Percentiles rank a stretch among this genome's conserved stretches.
Evolutionary conservation across 2,113 vertebrate species (phyloP).

Genomic region (Holacanthus passer): DNA sequence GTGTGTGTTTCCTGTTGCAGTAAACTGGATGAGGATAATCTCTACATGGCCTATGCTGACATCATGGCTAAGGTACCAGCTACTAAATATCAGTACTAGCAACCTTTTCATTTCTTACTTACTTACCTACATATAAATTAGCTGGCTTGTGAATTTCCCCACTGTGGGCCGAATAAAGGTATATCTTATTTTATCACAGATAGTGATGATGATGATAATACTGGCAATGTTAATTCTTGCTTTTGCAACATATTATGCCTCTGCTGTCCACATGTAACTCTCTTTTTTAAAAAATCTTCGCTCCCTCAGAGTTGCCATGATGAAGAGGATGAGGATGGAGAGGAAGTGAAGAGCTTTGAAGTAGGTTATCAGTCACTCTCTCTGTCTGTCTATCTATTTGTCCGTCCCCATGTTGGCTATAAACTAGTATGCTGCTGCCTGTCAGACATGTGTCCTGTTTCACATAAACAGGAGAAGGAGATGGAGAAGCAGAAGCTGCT

Average conservation of each 20-base stretch:
- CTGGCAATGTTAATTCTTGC: neutral
- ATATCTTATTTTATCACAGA: neutral
- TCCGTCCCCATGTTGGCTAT: neutral
- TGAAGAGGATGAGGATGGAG: conserved; percentile 94
- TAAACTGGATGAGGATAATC: conserved; percentile 95
- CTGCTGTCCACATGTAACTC: neutral
- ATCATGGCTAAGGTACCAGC: conserved; percentile 96
- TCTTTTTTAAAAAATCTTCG: conserved; percentile 29
- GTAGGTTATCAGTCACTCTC: conserved; percentile 79
- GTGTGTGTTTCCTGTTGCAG: conserved; percentile 76
- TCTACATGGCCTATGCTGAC: conserved; percentile 98
- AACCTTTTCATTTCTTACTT: neutral
- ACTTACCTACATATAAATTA: neutral
- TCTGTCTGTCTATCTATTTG: neutral
- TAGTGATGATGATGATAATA: neutral
- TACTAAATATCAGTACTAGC: neutral
- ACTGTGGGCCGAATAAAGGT: too few species aligned
- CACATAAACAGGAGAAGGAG: conserved; percentile 91
- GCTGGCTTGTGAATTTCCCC: too few species aligned
- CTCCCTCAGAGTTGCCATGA: conserved; percentile 93
- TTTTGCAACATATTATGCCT: neutral
- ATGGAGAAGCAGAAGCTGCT: conserved; percentile 99
- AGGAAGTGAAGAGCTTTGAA: conserved; percentile 98
- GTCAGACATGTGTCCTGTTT: conserved; percentile 2
- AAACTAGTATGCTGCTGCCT: neutral